These are phyloP conservation scores for Sardina pilchardus DNA, from an alignment of 2,113 vertebrate species.

Conservation along the genomic window DNA sequence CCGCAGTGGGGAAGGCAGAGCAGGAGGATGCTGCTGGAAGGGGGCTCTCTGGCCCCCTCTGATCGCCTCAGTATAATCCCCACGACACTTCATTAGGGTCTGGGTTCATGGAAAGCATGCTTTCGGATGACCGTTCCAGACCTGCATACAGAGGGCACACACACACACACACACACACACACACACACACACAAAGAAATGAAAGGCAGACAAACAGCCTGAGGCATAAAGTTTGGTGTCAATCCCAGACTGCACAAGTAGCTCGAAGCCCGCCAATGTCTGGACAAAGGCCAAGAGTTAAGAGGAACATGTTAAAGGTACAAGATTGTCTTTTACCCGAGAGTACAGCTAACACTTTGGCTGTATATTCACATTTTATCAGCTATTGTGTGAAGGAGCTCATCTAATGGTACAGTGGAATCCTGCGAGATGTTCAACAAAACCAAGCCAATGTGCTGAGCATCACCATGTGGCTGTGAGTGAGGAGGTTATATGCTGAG, in stretches of 20 bases:
- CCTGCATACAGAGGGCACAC: not conserved
- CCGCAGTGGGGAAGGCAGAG: not conserved
- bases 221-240: not conserved
- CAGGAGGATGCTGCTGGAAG: not conserved
- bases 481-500: too few species aligned
- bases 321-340: not conserved
- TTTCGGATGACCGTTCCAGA: not conserved
- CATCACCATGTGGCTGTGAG: too few species aligned
- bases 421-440: too few species aligned
- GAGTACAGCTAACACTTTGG: not conserved
- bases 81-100: not conserved
- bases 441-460: too few species aligned
- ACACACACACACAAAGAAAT: not conserved
- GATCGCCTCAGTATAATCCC: not conserved
- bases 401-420: too few species aligned
- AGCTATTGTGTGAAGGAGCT: too few species aligned
- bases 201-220: not conserved
- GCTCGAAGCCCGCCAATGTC: not conserved
- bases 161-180: not conserved
- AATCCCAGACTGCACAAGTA: not conserved
- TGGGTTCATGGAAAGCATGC: not conserved
- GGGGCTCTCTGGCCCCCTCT: not conserved
- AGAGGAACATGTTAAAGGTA: not conserved
- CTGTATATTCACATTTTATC: not conserved
- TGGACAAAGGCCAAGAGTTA: not conserved